Base-by-base conservation (phyloP, 2,797 vertebrate species). In the Pygocentrus nattereri region DNA sequence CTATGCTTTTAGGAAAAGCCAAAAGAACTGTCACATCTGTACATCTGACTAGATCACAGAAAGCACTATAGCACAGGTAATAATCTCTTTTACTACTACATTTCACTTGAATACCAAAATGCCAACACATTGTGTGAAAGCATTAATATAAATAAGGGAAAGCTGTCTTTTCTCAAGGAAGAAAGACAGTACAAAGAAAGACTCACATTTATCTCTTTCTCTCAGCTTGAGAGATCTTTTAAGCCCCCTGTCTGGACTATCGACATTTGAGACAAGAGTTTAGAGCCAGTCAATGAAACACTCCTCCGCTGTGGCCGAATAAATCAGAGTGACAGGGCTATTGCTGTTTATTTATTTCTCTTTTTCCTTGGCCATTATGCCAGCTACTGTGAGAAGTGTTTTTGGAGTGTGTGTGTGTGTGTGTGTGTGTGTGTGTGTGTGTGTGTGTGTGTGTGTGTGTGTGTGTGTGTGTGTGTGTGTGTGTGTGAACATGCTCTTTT, bases 181-280 rank as follows among this genome's bases (percentile, higher is more conserved):
- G 19, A 79, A 49, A 31, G 34, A 68, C 16, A 50, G 67, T 72
- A 25, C 68, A 75, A 74, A 80, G 25, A n/a, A 74, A 18, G 25
- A 12, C 44, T 16, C 23, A 44, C 25, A 82, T 81, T 83, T 67
- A 78, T 76, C 58, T 61, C 25, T 78, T 34, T 73, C 62, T 58
- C 25, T 70, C 27, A 59, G 62, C 31, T 71, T 18, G 30, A 79
- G 64, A 62, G 62, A 82, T 83, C 61, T 44, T 52, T 72, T 58
- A 81, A 62, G 62, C 59, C 78, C 50, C 31, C 52, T 80, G 76
- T 82, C 52, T 54, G 49, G 75, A 78, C 44, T 82, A 78, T 82
- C 25, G 73, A 85, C 58, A 38, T 30, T 70, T 73, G 25, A 58
- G 25, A 70, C 81, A 79, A 65, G 50, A 68, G 56, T 69, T 76